Percentiles rank a stretch among this genome's conserved stretches.
Conservation (phyloP, 2,888 invertebrate species). For the Arrhopalites spinosus region DNA sequence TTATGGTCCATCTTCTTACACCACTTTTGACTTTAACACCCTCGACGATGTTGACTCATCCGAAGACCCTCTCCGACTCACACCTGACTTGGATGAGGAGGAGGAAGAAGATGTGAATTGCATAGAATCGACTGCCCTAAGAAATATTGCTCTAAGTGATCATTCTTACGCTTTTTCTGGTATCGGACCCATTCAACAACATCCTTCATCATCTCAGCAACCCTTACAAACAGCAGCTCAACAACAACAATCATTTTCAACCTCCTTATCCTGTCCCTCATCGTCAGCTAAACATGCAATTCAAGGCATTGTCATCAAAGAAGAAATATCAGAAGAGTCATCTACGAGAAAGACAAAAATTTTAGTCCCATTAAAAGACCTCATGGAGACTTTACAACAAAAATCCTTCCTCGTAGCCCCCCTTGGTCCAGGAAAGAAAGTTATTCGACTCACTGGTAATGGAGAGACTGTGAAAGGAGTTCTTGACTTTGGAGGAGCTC, state of each 20-base stretch:
- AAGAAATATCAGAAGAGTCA: conserved; percentile 44
- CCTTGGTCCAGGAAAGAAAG: conserved; percentile 54
- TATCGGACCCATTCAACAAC: conserved; percentile 42
- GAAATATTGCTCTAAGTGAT: conserved; percentile 49
- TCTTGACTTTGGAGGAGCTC: conserved; percentile 36
- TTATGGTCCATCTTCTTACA: conserved; percentile 25
- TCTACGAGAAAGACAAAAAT: conserved; percentile 54
- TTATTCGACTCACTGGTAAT: conserved; percentile 52
- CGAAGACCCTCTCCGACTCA: not conserved
- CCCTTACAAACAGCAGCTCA: not conserved
- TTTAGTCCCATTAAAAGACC: conserved; percentile 54
- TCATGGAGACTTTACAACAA: conserved; percentile 55
- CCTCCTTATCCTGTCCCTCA: conserved; percentile 31
- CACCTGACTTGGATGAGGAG: conserved; percentile 28
- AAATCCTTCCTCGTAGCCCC: conserved; percentile 52
- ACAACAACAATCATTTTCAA: conserved; percentile 28
- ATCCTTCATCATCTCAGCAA: conserved; percentile 15
- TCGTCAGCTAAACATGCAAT: conserved; percentile 34
- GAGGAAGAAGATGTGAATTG: conserved; percentile 39
- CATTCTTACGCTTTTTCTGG: conserved; percentile 53
- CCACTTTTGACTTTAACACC: not conserved
- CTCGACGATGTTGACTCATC: not conserved
- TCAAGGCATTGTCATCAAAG: conserved; percentile 44
- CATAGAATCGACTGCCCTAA: conserved; percentile 42
- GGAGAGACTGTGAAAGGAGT: conserved; percentile 54